Base-by-base conservation (phyloP, 1,140 invertebrate species). In the Nymphalis io region DNA sequence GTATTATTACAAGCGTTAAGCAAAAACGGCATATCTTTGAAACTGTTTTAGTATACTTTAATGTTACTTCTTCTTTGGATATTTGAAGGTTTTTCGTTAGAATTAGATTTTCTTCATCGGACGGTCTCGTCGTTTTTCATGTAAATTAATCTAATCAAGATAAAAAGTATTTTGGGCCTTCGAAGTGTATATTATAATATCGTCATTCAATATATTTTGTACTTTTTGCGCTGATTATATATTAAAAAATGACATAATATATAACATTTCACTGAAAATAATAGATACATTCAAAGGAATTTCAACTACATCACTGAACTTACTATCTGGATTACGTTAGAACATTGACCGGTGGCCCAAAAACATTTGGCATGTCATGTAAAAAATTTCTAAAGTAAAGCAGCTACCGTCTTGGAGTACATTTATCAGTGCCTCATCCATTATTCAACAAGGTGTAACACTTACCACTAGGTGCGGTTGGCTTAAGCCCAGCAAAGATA, bases 371-470 rank as follows among this genome's bases (percentile, higher is more conserved):
- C 60, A 51, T 63, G 60, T 51, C 60, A 42, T 10, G 27, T 46
- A 60, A 55, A 68, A 68, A 61, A 61, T 42, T 23, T 65, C 20
- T 57, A 39, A 65, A 38, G 33, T 21, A 42, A 60, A 62, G 13
- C 59, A 44, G 33, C 44, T 23, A 57, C 27, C 53, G 60, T 63
- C 57, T 69, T 57, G 46, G 70, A 68, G 65, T 58, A 65, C 68
- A 70, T 72, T 72, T 72, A 72, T 74, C 72, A 65, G 66, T 39
- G 66, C 42, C 68, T 72, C 69, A 74, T 77, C 66, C 75, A 77
- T 77, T 77, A 77, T 77, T 77, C 70, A 77, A 68, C 63, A 71
- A 77, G 67, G 51, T 74, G 68, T 69, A 67, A 64, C 70, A 74
- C 66, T 74, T 74, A 74, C 72, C 59, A 61, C 53, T 67, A 61